Percentiles rank a stretch among this genome's conserved stretches.
phyloP scores from a whole-genome alignment of 2,888 invertebrate species.

The Penaeus monodon region DNA sequence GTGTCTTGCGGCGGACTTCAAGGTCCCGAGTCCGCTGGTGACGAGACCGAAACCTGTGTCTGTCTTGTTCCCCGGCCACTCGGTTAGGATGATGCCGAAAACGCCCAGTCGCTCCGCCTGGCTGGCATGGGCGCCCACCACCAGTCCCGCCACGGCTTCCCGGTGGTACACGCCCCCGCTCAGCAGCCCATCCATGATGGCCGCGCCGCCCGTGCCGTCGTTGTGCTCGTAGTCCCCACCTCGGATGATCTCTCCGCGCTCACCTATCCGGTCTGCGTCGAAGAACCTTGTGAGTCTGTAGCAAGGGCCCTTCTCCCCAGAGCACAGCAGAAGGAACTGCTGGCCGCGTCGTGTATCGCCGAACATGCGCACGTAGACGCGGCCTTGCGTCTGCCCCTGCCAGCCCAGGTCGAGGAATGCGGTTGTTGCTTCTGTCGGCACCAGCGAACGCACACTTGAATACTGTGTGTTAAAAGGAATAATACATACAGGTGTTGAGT shows the following conservation, averaged over 20 bases:
- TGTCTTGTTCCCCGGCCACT: constrained; percentile 37
- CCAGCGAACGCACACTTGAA: not conserved
- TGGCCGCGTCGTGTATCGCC: not conserved
- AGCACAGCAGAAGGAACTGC: constrained; percentile 1
- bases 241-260: constrained; percentile 43
- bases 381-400: constrained; percentile 1
- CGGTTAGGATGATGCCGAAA: constrained; percentile 40
- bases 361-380: constrained; percentile 12
- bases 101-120: constrained; percentile 36
- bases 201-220: constrained; percentile 49
- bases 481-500: too few species aligned
- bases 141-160: constrained; percentile 38
- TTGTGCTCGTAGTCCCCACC: constrained; percentile 52
- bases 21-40: constrained; percentile 38
- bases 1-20: constrained; percentile 33
- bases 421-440: not conserved
- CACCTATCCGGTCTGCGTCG: constrained; percentile 37
- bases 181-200: constrained; percentile 18
- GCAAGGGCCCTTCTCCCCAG: constrained; percentile 5
- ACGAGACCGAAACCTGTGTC: constrained; percentile 46
- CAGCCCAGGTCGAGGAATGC: not conserved
- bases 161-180: constrained; percentile 31
- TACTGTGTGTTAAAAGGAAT: too few species aligned
- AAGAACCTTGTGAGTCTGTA: constrained; percentile 20
- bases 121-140: constrained; percentile 43